Evolutionary conservation across 2,797 vertebrate species (phyloP).

Genomic region (Cirrhinus molitorella): DNA sequence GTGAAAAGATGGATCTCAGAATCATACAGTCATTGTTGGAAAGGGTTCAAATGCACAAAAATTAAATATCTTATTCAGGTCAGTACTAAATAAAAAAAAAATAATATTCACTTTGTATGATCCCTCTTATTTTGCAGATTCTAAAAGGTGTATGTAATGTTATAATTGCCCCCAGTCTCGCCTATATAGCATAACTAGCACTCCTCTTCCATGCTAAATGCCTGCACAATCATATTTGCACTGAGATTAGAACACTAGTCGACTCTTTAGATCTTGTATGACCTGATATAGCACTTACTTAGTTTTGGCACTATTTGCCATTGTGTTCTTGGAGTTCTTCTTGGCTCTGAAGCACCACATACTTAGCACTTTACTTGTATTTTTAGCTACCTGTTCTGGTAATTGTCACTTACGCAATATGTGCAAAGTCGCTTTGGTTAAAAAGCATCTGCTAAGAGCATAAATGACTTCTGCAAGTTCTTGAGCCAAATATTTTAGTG

Average conservation of each 20-base stretch:
- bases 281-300: slow-evolving; percentile 10
- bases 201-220: background rate
- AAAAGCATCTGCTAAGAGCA: slow-evolving; percentile 39
- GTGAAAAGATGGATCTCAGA: too few relatives aligned
- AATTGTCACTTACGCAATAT: slow-evolving; percentile 35
- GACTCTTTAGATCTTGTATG: background rate
- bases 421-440: slow-evolving; percentile 22
- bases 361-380: slow-evolving; percentile 28
- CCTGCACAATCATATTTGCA: slow-evolving; percentile 7
- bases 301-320: slow-evolving; percentile 21
- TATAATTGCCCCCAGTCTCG: too few relatives aligned
- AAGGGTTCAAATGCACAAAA: too few relatives aligned
- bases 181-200: slow-evolving; percentile 1
- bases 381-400: slow-evolving; percentile 30
- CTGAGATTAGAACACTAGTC: background rate
- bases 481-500: slow-evolving; percentile 26
- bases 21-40: too few relatives aligned
- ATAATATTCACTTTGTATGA: too few relatives aligned
- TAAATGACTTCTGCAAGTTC: slow-evolving; percentile 11
- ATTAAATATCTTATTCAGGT: too few relatives aligned
- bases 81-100: too few relatives aligned
- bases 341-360: slow-evolving; percentile 4
- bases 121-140: too few relatives aligned
- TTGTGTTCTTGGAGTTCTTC: slow-evolving; percentile 14
- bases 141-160: too few relatives aligned